Conservation (phyloP, 1,140 invertebrate species). For the Drosophila repletoides region DNA sequence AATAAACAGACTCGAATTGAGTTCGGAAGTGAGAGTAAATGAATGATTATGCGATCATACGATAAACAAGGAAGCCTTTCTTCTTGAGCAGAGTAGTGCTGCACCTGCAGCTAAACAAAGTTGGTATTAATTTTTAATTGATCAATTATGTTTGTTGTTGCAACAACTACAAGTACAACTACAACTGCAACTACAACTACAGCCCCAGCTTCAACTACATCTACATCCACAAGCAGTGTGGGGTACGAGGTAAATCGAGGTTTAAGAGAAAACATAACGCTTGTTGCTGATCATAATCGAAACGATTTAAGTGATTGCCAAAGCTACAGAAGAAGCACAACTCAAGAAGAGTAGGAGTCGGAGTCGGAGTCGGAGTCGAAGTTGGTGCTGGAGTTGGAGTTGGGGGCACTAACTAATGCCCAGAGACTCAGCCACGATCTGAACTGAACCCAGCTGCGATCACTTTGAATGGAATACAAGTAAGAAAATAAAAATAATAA, state of each 20-base stretch:
- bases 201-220: slow-evolving; percentile 22
- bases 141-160: slow-evolving; percentile 62
- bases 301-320: slow-evolving; percentile 76
- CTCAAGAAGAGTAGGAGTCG: slow-evolving; percentile 1
- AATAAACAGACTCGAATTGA: no score
- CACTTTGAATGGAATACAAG: not conserved
- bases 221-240: not conserved
- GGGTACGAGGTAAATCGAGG: not conserved
- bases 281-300: slow-evolving; percentile 73
- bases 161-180: slow-evolving; percentile 22
- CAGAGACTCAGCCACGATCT: slow-evolving; percentile 22
- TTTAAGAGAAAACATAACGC: slow-evolving; percentile 66
- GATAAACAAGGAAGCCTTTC: slow-evolving; percentile 58
- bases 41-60: slow-evolving; percentile 16
- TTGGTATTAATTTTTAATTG: slow-evolving; percentile 79
- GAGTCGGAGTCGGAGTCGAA: slow-evolving; percentile 19
- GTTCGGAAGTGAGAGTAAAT: slow-evolving; percentile 14
- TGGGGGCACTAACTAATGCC: slow-evolving; percentile 29
- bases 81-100: no score
- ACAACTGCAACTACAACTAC: slow-evolving; percentile 11
- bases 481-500: not conserved
- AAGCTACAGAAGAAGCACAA: slow-evolving; percentile 27
- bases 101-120: slow-evolving; percentile 65
- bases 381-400: slow-evolving; percentile 6
- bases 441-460: slow-evolving; percentile 5